Conservation (phyloP, 2,797 vertebrate genomes). For the Neosilurus mollespiculum region DNA sequence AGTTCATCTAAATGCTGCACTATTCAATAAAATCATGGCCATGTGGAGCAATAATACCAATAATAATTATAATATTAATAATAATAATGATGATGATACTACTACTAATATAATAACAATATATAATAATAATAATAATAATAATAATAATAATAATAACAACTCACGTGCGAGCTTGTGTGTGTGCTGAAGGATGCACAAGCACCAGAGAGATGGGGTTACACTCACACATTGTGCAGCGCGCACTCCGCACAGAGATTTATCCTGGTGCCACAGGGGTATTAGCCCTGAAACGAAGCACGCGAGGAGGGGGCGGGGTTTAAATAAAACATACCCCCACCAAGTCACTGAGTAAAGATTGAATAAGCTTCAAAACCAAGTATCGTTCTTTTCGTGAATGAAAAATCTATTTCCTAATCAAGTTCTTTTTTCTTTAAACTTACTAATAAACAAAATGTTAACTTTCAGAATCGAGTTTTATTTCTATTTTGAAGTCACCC, state of each 20-base stretch:
- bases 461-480: neutral
- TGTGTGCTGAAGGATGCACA: constrained; percentile 9
- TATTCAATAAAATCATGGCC: neutral
- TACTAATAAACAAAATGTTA: neutral
- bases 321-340: neutral
- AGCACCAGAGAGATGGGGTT: neutral
- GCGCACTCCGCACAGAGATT: constrained; percentile 64
- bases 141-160: constrained; percentile 12
- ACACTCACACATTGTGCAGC: constrained; percentile 62
- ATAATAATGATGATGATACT: neutral
- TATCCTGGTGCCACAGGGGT: constrained; percentile 65
- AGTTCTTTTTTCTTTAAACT: neutral
- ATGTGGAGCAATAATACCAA: neutral
- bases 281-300: constrained; percentile 59
- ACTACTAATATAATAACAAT: no score
- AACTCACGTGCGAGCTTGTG: neutral
- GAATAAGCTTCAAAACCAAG: neutral
- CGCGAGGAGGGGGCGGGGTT: constrained; percentile 62
- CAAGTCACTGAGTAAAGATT: neutral
- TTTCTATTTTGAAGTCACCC: neutral
- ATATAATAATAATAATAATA: neutral
- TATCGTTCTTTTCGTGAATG: neutral
- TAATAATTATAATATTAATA: neutral
- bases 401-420: neutral
- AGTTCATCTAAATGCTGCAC: no score